Conservation (phyloP, 2,797 vertebrate species). For the Smutsia gigantea region DNA sequence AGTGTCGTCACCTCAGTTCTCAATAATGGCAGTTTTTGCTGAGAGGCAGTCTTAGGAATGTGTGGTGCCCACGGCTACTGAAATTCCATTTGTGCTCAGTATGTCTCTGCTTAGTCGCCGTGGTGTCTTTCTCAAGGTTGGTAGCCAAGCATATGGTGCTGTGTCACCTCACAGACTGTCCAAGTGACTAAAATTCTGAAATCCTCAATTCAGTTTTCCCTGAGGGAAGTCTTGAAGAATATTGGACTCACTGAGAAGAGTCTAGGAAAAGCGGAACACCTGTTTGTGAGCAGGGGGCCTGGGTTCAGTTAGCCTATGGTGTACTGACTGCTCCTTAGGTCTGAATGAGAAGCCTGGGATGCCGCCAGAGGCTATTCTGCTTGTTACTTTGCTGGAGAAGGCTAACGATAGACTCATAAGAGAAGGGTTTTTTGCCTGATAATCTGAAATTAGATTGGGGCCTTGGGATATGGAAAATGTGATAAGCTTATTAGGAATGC, state of each 20-base stretch:
- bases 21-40: background rate
- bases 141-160: background rate
- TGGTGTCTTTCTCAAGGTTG: background rate
- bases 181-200: background rate
- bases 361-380: background rate
- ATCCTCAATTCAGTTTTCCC: background rate
- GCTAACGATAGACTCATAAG: constrained; percentile 7
- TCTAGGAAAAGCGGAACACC: background rate
- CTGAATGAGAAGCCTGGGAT: background rate
- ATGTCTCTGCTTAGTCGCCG: background rate
- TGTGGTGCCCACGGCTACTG: background rate
- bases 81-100: accelerated
- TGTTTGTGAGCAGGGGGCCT: background rate
- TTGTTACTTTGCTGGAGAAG: constrained; percentile 12
- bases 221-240: background rate
- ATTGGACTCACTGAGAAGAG: background rate
- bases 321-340: background rate
- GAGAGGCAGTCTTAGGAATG: background rate
- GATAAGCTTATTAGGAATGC: constrained; percentile 48
- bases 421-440: constrained; percentile 1
- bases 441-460: constrained; percentile 13
- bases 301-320: background rate
- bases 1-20: background rate
- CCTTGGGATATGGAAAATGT: constrained; percentile 33
- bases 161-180: background rate